These are phyloP conservation scores for Pachypanchax playfairii DNA, from an alignment of 2,113 vertebrate genomes.

Conservation along the genomic window DNA sequence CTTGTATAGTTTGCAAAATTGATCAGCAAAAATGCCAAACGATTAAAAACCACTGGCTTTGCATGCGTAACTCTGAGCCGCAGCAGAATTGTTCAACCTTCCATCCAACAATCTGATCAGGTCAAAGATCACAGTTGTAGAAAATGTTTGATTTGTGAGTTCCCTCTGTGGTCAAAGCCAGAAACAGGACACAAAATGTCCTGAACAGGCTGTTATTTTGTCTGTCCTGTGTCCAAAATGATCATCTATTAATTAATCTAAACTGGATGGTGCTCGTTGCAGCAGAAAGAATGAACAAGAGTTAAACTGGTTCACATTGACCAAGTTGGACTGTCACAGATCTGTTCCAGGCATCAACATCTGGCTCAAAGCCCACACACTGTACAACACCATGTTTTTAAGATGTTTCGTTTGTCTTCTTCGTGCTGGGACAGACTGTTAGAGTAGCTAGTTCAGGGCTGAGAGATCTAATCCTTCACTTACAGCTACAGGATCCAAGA, in stretches of 20 bases:
- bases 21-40: background rate
- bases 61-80: background rate
- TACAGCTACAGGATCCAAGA: background rate
- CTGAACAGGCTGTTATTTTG: background rate
- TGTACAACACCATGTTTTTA: constrained; percentile 1
- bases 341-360: background rate
- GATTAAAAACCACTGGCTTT: background rate
- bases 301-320: background rate
- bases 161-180: background rate
- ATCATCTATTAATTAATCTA: background rate
- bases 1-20: no score
- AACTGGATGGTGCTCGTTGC: background rate
- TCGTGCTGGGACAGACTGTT: background rate
- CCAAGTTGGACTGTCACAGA: background rate
- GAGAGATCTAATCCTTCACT: constrained; percentile 1
- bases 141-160: background rate
- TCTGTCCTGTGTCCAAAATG: background rate
- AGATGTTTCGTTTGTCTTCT: background rate
- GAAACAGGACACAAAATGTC: background rate
- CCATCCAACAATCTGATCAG: no score
- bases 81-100: no score
- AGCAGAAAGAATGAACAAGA: background rate
- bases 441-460: background rate
- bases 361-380: background rate
- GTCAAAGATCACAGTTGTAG: no score